phyloP scores from a whole-genome alignment of 2,113 vertebrate genomes.

The Odontesthes bonariensis region DNA sequence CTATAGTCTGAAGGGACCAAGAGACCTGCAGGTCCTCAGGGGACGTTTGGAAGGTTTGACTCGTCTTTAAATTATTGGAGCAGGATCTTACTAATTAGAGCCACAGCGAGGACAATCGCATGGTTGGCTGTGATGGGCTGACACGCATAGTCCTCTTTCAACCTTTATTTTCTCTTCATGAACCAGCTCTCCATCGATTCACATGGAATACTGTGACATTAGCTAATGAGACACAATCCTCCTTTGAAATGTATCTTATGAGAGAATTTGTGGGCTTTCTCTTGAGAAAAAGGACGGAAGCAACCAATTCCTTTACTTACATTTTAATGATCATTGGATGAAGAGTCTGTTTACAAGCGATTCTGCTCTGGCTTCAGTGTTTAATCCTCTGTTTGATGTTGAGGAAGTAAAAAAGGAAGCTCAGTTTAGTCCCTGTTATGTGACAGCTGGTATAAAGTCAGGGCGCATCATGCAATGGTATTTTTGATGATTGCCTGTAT shows the following conservation, averaged over 20 bases:
- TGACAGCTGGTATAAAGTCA: not conserved
- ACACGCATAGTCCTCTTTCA: constrained; percentile 1
- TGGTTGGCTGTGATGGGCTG: not conserved
- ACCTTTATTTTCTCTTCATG: not conserved
- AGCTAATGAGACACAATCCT: not conserved
- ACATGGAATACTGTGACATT: not conserved
- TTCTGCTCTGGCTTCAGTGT: not conserved
- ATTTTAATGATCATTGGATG: too few species aligned
- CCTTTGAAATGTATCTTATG: not conserved
- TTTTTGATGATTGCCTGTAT: too few species aligned
- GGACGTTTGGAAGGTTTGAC: not conserved
- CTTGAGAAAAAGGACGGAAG: not conserved
- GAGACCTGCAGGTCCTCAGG: not conserved
- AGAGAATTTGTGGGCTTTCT: not conserved
- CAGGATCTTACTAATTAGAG: not conserved
- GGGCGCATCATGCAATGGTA: too few species aligned
- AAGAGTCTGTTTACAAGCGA: not conserved
- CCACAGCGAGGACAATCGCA: not conserved
- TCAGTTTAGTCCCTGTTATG: not conserved
- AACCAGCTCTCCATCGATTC: not conserved
- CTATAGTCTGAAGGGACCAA: not conserved
- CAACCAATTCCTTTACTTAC: not conserved
- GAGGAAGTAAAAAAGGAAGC: not conserved
- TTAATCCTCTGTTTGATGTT: constrained; percentile 17
- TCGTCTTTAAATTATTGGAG: not conserved